Base-by-base conservation (phyloP, 2,797 vertebrate species). In the Chaenodraco wilsoni region DNA sequence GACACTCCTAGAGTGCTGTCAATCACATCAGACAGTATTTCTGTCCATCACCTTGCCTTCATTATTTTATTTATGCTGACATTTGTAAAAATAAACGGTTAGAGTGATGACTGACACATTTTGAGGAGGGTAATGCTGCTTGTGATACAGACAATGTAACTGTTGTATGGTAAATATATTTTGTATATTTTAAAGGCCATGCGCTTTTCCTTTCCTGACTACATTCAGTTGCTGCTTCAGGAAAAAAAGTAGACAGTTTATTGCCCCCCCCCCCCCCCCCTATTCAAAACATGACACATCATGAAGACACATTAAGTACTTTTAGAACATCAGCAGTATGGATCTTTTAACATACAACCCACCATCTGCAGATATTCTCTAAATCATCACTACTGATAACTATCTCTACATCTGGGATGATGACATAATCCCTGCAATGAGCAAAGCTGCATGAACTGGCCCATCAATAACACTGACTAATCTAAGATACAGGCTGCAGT, bases 391-490 rank as follows among this genome's bases (percentile, higher is more conserved):
- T 72, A 72, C 86, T 71, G 75, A 85, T 70, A 76, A 82, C 91
- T 70, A 79, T 69, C 33, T 72, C 65, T 86, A 65, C 79, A 82
- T 83, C 82, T 84, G 74, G 49, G 67, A 48, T 9, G 48, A 69
- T 78, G 69, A 64, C 72, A 75, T 88, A 92, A 93, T 92, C 92
- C 83, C 81, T 78, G 72, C 79, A 79, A 51, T 70, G 51, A 76
- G 75, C 61, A 81, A 85, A 86, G 72, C 56, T 73, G 74, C 74
- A 87, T 65, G 50, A 87, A 76, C 9, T 56, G 60, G 69, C 55
- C 78, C 80, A 88, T 87, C 83, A 72, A 76, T 82, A 81, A 82
- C 1, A 78, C 17, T 41, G 65, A 76, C 69, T 46, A 63, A 59
- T 33, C 49, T 6, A 7, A 65, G 27, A 54, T 2, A 54, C 48